These are phyloP conservation scores for Gymnocephalus cernua DNA, from an alignment of 2,113 vertebrate species.

Conservation along the genomic window DNA sequence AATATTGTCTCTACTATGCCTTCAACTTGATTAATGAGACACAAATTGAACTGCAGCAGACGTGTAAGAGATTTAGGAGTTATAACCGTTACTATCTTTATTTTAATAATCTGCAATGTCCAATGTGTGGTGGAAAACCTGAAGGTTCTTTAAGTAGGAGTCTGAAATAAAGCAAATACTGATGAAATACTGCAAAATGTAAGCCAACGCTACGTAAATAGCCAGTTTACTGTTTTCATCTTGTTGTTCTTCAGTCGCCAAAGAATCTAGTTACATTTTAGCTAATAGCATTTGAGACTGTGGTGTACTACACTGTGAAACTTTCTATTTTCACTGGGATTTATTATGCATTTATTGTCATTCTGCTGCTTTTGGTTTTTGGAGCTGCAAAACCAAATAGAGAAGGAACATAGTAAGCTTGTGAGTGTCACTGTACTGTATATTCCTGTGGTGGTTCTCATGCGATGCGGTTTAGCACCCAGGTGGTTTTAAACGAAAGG, in stretches of 20 bases:
- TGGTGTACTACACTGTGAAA: slow-evolving; percentile 60
- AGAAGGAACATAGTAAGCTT: slow-evolving; percentile 34
- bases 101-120: slow-evolving; percentile 13
- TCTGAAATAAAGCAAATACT: slow-evolving; percentile 9
- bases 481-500: slow-evolving; percentile 19
- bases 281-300: slow-evolving; percentile 30
- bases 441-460: slow-evolving; percentile 27
- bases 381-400: slow-evolving; percentile 10
- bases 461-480: slow-evolving; percentile 10
- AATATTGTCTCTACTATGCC: slow-evolving; percentile 44
- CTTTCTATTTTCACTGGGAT: slow-evolving; percentile 48
- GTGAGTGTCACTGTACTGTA: slow-evolving; percentile 33
- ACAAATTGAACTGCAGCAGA: slow-evolving; percentile 28
- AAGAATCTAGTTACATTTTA: slow-evolving; percentile 10
- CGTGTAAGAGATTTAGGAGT: slow-evolving; percentile 46
- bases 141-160: neutral
- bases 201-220: slow-evolving; percentile 4
- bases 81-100: slow-evolving; percentile 6
- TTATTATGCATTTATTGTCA: slow-evolving; percentile 42
- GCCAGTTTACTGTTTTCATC: neutral
- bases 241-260: slow-evolving; percentile 17
- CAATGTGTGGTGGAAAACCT: neutral
- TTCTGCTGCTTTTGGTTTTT: slow-evolving; percentile 44
- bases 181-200: slow-evolving; percentile 2
- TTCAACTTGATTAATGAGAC: slow-evolving; percentile 35